Percentiles rank a stretch among this genome's conserved stretches.
phyloP scores from a whole-genome alignment of 2,888 invertebrate species.

The Eremobia ochroleuca region DNA sequence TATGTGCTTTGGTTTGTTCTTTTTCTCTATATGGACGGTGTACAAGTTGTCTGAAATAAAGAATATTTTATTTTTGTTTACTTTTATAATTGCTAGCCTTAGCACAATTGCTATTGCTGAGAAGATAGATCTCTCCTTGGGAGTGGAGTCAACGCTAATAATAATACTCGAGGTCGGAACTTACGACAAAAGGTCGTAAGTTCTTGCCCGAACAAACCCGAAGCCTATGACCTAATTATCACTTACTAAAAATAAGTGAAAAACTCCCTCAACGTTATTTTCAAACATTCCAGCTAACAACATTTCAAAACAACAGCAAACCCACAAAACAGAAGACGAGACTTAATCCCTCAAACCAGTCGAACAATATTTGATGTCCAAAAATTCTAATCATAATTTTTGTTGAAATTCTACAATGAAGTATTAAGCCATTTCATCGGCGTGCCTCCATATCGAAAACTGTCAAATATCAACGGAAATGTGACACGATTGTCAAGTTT shows the following conservation, averaged over 20 bases:
- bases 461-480: slow-evolving; percentile 88
- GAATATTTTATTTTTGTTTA: too few relatives aligned
- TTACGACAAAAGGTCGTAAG: too few relatives aligned
- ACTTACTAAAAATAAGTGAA: not conserved
- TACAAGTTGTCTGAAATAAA: too few relatives aligned
- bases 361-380: slow-evolving; percentile 60
- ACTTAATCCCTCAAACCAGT: slow-evolving; percentile 75
- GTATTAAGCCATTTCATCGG: slow-evolving; percentile 83
- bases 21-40: too few relatives aligned
- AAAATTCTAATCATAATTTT: slow-evolving; percentile 81
- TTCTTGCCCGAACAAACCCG: too few relatives aligned
- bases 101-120: not conserved
- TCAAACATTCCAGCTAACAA: slow-evolving; percentile 6
- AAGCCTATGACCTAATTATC: not conserved
- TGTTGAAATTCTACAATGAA: slow-evolving; percentile 82
- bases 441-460: slow-evolving; percentile 81
- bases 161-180: not conserved
- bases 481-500: slow-evolving; percentile 87
- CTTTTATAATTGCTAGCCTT: too few relatives aligned
- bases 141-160: not conserved
- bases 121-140: not conserved
- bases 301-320: slow-evolving; percentile 57
- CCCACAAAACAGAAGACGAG: slow-evolving; percentile 66
- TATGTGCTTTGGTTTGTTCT: too few relatives aligned
- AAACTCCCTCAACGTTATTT: not conserved